phyloP scores from a whole-genome alignment of 2,888 invertebrate species.

The Polydrusus cervinus region DNA sequence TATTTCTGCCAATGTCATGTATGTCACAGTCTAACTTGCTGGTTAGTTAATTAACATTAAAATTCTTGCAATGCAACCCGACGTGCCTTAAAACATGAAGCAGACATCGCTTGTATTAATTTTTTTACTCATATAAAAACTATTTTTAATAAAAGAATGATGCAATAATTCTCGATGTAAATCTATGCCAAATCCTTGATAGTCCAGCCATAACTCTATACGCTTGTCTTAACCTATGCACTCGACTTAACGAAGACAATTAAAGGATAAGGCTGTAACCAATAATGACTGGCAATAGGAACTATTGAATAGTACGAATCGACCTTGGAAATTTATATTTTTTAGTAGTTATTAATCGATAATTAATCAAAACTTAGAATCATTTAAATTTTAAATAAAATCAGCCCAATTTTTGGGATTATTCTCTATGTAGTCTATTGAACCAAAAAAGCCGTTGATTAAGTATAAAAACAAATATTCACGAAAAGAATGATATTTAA shows the following conservation, averaged over 20 bases:
- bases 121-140: background rate
- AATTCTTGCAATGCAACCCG: no score
- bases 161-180: constrained; percentile 3
- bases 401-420: no score
- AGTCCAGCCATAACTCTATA: constrained; percentile 23
- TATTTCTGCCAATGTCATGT: no score
- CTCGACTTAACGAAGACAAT: constrained; percentile 24
- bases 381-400: no score
- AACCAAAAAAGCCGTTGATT: no score
- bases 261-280: constrained; percentile 18
- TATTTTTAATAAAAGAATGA: constrained; percentile 8
- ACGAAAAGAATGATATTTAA: no score
- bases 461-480: no score
- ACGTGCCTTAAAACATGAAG: background rate
- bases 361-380: background rate
- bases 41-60: no score
- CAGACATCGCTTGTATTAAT: no score
- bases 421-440: no score
- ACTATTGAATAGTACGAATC: constrained; percentile 5
- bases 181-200: constrained; percentile 26
- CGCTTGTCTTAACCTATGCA: constrained; percentile 26
- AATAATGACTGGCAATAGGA: constrained; percentile 16
- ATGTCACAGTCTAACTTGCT: no score
- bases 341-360: constrained; percentile 7
- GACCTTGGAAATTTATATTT: constrained; percentile 18